phyloP scores from a whole-genome alignment of 2,888 invertebrate species.

The Colletes collaris region DNA sequence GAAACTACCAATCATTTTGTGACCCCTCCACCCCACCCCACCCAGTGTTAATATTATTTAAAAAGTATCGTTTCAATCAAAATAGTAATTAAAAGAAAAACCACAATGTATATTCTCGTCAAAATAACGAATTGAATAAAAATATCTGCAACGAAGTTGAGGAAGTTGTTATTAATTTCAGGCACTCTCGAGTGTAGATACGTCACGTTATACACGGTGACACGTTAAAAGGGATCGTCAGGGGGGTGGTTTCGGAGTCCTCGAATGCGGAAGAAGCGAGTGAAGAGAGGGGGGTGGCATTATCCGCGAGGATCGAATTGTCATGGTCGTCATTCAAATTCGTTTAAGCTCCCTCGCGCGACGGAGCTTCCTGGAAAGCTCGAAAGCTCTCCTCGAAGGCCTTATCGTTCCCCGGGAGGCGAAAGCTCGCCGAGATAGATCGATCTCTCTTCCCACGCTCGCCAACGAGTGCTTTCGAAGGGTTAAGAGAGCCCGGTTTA shows the following conservation, averaged over 20 bases:
- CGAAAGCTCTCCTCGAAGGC: slow-evolving; percentile 24
- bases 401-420: slow-evolving; percentile 48
- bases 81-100: no score
- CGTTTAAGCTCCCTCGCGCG: slow-evolving; percentile 55
- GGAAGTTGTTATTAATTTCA: no score
- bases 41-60: no score
- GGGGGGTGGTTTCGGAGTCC: background rate
- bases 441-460: slow-evolving; percentile 43
- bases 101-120: no score
- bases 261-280: slow-evolving; percentile 33
- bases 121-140: no score
- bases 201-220: background rate
- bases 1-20: no score
- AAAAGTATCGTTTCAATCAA: no score
- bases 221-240: background rate
- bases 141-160: no score
- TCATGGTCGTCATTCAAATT: slow-evolving; percentile 66
- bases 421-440: slow-evolving; percentile 29
- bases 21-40: no score
- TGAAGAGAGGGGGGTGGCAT: slow-evolving; percentile 26
- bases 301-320: slow-evolving; percentile 60
- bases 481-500: slow-evolving; percentile 36
- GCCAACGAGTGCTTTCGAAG: slow-evolving; percentile 50
- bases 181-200: no score
- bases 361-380: slow-evolving; percentile 28